Percentiles rank a stretch among this genome's conserved stretches.
These are phyloP conservation scores for Taurulus bubalis DNA, from an alignment of 2,113 vertebrate species.

Conservation along the genomic window DNA sequence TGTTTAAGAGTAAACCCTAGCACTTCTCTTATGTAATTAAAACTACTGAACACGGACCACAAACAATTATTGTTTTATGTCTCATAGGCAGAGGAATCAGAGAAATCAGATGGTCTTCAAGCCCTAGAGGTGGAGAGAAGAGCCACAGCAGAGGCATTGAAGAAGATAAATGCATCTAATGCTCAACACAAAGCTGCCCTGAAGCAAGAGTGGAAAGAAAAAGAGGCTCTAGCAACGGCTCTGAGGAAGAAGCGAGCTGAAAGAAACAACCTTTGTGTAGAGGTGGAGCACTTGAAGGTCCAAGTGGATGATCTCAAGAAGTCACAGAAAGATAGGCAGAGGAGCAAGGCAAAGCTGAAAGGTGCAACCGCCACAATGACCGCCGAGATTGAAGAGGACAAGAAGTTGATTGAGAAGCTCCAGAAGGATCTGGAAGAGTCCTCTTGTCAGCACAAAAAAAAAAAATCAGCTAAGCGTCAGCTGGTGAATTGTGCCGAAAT, in stretches of 20 bases:
- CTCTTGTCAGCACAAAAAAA: not conserved
- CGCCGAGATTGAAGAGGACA: not conserved
- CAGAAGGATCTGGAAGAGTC: not conserved
- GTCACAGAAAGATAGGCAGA: too few relatives aligned
- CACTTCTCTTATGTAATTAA: too few relatives aligned
- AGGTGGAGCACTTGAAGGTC: not conserved
- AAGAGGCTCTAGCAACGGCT: not conserved
- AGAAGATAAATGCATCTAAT: too few relatives aligned
- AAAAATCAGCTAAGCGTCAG: not conserved
- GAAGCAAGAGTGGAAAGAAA: not conserved
- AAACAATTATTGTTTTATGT: too few relatives aligned
- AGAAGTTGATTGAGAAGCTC: not conserved
- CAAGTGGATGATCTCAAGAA: not conserved
- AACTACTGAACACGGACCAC: too few relatives aligned
- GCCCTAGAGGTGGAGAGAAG: not conserved
- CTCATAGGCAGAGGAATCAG: too few relatives aligned
- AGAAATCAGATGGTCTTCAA: not conserved
- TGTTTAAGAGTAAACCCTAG: too few relatives aligned
- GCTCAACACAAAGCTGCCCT: not conserved
- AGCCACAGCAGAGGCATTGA: not conserved
- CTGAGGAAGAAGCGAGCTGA: not conserved
- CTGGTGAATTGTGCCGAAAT: too few relatives aligned
- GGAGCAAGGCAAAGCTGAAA: too few relatives aligned
- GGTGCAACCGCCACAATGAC: not conserved
- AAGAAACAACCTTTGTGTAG: not conserved